These are phyloP conservation scores for Delphinapterus leucas DNA, from an alignment of 2,113 vertebrate species.

Conservation along the genomic window DNA sequence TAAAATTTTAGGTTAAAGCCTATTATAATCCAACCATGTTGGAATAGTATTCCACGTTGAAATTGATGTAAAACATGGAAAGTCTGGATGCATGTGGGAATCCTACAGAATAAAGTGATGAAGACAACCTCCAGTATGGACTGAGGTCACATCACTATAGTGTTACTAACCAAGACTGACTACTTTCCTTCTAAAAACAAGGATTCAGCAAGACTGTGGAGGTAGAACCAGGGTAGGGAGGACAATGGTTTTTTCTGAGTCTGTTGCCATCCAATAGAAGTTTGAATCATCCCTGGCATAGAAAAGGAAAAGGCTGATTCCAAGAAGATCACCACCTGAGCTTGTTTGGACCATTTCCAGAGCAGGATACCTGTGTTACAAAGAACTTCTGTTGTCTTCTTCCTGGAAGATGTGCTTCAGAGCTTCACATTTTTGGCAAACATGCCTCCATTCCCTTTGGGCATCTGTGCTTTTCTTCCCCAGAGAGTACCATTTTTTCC, in stretches of 20 bases:
- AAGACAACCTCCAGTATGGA: not conserved
- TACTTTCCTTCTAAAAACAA: not conserved
- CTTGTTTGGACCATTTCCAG: not conserved
- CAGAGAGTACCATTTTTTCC: not conserved
- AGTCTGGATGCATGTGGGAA: not conserved
- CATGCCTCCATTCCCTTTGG: not conserved
- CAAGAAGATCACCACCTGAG: not conserved
- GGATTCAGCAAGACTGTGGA: not conserved
- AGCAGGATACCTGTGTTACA: not conserved
- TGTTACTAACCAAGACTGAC: not conserved
- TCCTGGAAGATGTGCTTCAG: constrained; percentile 8
- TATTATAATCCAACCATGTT: not conserved
- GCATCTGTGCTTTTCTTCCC: not conserved
- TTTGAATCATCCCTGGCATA: not conserved
- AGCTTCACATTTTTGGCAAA: not conserved
- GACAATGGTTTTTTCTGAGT: not conserved
- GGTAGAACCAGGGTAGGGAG: rapidly evolving
- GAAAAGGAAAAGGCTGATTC: not conserved
- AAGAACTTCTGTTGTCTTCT: constrained; percentile 15
- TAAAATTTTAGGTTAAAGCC: not conserved
- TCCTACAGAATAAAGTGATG: not conserved
- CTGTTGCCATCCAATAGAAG: not conserved
- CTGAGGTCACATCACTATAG: not conserved
- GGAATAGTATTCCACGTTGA: not conserved
- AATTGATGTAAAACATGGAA: not conserved